Evolutionary conservation across 2,113 vertebrate species (phyloP), one percentile per base, ranked within the genome.

Genomic region (Zosterops lateralis): DNA sequence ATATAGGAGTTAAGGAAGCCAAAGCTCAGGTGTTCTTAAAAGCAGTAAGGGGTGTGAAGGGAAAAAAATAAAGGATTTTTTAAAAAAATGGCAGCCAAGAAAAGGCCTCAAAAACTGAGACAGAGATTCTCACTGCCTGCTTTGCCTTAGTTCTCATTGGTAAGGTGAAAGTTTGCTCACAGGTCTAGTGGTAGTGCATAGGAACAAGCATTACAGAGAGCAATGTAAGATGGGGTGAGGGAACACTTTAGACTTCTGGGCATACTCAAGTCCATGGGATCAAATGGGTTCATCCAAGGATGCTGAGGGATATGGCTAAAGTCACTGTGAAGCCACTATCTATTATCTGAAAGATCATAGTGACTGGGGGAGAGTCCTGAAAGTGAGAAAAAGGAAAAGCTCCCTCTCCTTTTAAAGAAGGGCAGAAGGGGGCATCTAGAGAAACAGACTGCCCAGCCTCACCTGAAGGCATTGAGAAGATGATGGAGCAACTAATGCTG

Each of bases 151-250:
- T 53, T 84, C 85, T 54, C 6, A 17, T 7, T 58, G 13, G 14
- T 92, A 40, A 84, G 18, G 18, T 48, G 34, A 81, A 81, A 73
- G 9, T 10, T 57, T 76, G 9, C 7, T 29, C 22, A 2, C 15
- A 70, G 20, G 26, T 50, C 21, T 44, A 12, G 14, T 10, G 20
- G 3, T 6, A 65, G 6, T 26, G 14, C 14, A 1, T 2, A 1
- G 25, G n/a, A 60, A 2, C 1, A 6, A 82, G 6, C 4, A 32
- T 58, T 38, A 44, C 0, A 0, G 32, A 73, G 31, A 89, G 24
- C 16, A 83, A 4, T 2, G 6, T 42, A 70, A 31, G 16, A 17
- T 31, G n/a, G 14, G 65, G 21, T 44, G 28, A 87, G 15, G 22
- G 17, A 62, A 4, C 7, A 54, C 15, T 73, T 68, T 12, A 29